Evolutionary conservation across 1,140 invertebrate genomes (phyloP).

Genomic region (Polypedilum vanderplanki): DNA sequence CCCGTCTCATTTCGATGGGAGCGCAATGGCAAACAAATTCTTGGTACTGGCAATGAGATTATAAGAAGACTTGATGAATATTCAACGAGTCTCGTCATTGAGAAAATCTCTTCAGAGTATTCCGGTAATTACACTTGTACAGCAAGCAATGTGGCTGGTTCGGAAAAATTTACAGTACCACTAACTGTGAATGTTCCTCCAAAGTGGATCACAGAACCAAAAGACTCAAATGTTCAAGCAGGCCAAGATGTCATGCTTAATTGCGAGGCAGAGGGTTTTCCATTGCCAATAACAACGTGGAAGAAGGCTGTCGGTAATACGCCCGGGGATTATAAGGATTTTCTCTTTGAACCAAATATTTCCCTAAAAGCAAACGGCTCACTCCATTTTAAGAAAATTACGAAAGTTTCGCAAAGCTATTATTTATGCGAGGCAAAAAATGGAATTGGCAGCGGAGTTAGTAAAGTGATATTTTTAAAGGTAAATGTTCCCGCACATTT

Average conservation of each 20-base stretch:
- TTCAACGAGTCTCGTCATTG: conserved; percentile 81
- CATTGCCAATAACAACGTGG: conserved; percentile 81
- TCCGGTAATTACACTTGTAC: conserved; percentile 86
- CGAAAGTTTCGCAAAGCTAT: conserved; percentile 78
- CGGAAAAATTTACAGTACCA: conserved; percentile 63
- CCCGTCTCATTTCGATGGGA: conserved; percentile 84
- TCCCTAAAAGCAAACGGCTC: conserved; percentile 74
- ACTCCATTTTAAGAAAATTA: conserved; percentile 68
- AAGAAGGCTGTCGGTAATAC: conserved; percentile 73
- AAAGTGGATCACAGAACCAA: conserved; percentile 82
- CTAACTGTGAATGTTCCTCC: conserved; percentile 85
- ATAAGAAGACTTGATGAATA: conserved; percentile 72
- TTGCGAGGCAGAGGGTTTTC: conserved; percentile 87
- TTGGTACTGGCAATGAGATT: conserved; percentile 44
- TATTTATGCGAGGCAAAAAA: conserved; percentile 91
- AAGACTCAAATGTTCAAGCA: conserved; percentile 76
- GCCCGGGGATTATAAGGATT: conserved; percentile 79
- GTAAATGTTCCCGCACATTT: conserved; percentile 83
- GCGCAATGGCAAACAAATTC: conserved; percentile 64
- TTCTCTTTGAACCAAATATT: conserved; percentile 65
- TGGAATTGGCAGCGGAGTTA: conserved; percentile 77
- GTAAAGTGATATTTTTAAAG: conserved; percentile 79
- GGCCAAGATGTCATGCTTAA: conserved; percentile 75
- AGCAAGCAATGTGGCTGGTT: conserved; percentile 74
- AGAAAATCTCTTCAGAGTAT: conserved; percentile 73